A percentile compares a stretch with the other conserved stretches of the same genome.
These are phyloP conservation scores for Nephrocerus scutellatus DNA, from an alignment of 2,888 invertebrate genomes.

Conservation along the genomic window DNA sequence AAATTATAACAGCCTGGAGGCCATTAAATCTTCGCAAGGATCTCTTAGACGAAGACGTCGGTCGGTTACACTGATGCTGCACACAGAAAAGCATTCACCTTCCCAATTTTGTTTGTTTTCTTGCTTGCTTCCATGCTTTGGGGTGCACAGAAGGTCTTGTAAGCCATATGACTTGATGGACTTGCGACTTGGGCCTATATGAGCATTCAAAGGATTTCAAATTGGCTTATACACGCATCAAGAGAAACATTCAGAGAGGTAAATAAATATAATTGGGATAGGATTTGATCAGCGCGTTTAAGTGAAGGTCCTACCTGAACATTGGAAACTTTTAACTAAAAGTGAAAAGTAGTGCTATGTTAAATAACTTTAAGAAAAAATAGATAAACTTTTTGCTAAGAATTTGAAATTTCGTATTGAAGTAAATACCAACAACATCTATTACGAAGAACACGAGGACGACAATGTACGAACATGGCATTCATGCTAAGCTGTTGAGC, in stretches of 20 bases:
- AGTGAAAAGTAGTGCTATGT: too few relatives aligned
- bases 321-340: too few relatives aligned
- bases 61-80: too few relatives aligned
- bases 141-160: constrained; percentile 2
- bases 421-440: neutral
- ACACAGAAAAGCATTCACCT: neutral
- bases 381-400: neutral
- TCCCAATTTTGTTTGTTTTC: constrained; percentile 3
- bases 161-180: constrained; percentile 15
- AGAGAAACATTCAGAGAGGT: too few relatives aligned
- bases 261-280: constrained; percentile 4
- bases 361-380: too few relatives aligned
- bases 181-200: neutral
- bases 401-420: neutral
- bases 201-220: neutral
- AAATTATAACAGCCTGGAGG: constrained; percentile 13
- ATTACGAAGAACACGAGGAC: too few relatives aligned
- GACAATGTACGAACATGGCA: too few relatives aligned
- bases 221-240: constrained; percentile 18
- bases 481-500: too few relatives aligned
- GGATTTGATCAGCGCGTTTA: neutral
- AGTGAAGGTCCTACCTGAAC: too few relatives aligned
- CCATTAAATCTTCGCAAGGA: constrained; percentile 14
- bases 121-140: neutral
- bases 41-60: too few relatives aligned